Base-by-base conservation (phyloP, 2,113 vertebrate species). In the Seriola dumerili region DNA sequence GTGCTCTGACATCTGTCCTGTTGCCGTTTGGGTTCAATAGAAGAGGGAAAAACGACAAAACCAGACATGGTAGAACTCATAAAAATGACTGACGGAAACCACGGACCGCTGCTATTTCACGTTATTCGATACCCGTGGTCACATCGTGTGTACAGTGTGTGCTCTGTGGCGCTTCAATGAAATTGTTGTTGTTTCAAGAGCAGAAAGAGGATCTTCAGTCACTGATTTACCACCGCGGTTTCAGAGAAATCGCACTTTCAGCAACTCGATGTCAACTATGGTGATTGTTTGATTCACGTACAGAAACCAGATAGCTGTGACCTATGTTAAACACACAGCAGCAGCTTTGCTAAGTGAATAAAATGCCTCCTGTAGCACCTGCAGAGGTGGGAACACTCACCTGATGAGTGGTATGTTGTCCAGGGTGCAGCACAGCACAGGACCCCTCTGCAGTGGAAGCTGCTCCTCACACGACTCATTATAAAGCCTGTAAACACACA, bases 381-480 rank as follows among this genome's bases (percentile, higher is more conserved):
- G 50, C 19, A 3, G 8, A 21, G 50, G 50, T 17, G 50, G 7
- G 6, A n/a, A 9, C 19, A 21, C 50, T 52, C 7, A 96, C 96
- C 97, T 97, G 91, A 97, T 96, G 0, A 97, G 96, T 0, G 96
- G 97, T 17, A 97, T 88, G 54, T 96, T 96, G 77, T 97, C 95
- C 81, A 95, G 88, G 0, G 96, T 97, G 89, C 97, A 97, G 89
- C 97, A 97, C 67, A 92, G 87, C 8, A 93, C 87, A 0, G 96
- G 94, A 46, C 94, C 82, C 2, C 87, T 90, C 93, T 95, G 94
- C 2, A 90, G 9, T 2, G 82, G 84, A 29, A 95, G 94, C 0
- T 90, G 93, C 72, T 86, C 76, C 6, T 92, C 93, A 4, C 97
- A 97, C 0, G 96, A 96, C 65, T 94, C 94, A 58, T 97, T 97